Conservation (phyloP, 2,888 invertebrate genomes). For the Thereva nobilitata region DNA sequence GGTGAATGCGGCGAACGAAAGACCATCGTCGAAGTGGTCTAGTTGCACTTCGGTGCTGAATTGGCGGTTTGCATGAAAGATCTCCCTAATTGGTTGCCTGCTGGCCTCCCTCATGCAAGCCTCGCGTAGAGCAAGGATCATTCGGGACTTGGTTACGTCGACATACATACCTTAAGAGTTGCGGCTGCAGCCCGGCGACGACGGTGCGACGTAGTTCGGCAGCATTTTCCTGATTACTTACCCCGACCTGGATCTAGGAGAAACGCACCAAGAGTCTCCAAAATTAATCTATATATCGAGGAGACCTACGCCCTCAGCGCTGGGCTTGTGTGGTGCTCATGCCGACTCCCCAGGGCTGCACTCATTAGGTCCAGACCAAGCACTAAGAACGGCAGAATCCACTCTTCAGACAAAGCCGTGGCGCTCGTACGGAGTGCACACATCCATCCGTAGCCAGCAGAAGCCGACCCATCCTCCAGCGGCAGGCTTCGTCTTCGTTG, state of each 20-base stretch:
- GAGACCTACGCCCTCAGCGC: background rate
- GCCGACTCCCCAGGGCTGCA: background rate
- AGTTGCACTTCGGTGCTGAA: too few relatives aligned
- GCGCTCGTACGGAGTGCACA: slow-evolving; percentile 31
- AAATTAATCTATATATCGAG: slow-evolving; percentile 18
- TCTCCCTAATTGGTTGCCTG: too few relatives aligned
- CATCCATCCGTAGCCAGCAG: slow-evolving; percentile 6
- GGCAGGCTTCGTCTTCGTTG: slow-evolving; percentile 8
- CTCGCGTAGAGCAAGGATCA: too few relatives aligned
- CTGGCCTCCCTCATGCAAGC: too few relatives aligned
- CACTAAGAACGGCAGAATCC: slow-evolving; percentile 11
- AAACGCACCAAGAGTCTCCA: too few relatives aligned
- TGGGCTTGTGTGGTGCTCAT: background rate
- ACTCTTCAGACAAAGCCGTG: slow-evolving; percentile 25
- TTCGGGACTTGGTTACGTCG: too few relatives aligned
- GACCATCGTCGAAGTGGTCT: background rate
- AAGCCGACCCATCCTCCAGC: slow-evolving; percentile 5
- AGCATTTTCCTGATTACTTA: slow-evolving; percentile 1
- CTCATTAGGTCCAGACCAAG: slow-evolving; percentile 23
- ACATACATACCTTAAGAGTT: too few relatives aligned
- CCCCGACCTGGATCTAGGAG: background rate
- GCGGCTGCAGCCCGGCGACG: too few relatives aligned
- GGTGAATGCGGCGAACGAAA: background rate
- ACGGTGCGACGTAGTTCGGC: too few relatives aligned
- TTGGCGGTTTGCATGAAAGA: too few relatives aligned